These are phyloP conservation scores for Drosophila kanekoi DNA, from an alignment of 2,888 invertebrate species.

Conservation along the genomic window DNA sequence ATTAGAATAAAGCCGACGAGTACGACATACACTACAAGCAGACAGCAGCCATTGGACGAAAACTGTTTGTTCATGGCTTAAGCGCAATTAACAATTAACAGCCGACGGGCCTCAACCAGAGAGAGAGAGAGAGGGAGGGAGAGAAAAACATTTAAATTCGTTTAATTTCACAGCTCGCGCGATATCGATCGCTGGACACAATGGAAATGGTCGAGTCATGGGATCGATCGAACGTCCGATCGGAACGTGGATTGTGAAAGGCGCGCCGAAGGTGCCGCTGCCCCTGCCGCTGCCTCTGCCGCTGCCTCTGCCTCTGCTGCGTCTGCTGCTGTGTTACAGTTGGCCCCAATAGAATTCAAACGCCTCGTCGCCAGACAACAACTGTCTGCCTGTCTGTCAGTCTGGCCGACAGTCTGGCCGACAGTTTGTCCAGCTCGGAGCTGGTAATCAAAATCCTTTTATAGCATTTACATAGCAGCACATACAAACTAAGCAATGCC, in stretches of 20 bases:
- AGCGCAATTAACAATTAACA: conserved; percentile 58
- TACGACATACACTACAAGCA: conserved; percentile 11
- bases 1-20: conserved; percentile 76
- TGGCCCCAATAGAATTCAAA: conserved; percentile 76
- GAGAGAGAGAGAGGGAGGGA: not conserved
- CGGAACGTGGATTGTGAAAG: conserved; percentile 52
- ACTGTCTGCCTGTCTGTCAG: conserved; percentile 8
- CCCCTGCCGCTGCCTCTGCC: not conserved
- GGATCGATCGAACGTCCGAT: conserved; percentile 5
- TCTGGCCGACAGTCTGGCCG: conserved; percentile 1
- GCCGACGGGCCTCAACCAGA: conserved; percentile 14
- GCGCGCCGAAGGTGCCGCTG: conserved; percentile 24
- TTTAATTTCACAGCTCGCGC: conserved; percentile 57
- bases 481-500: conserved; percentile 78
- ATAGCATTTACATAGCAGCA: conserved; percentile 81
- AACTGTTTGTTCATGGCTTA: conserved; percentile 75
- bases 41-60: conserved; percentile 7
- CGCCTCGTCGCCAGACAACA: conserved; percentile 62
- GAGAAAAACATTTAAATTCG: conserved; percentile 64
- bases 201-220: conserved; percentile 64
- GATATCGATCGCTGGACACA: conserved; percentile 56
- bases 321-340: conserved; percentile 28
- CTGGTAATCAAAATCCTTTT: conserved; percentile 80
- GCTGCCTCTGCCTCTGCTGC: not conserved
- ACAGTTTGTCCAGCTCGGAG: conserved; percentile 22